phyloP scores from a whole-genome alignment of 2,113 vertebrate species.

The Bucco capensis region DNA sequence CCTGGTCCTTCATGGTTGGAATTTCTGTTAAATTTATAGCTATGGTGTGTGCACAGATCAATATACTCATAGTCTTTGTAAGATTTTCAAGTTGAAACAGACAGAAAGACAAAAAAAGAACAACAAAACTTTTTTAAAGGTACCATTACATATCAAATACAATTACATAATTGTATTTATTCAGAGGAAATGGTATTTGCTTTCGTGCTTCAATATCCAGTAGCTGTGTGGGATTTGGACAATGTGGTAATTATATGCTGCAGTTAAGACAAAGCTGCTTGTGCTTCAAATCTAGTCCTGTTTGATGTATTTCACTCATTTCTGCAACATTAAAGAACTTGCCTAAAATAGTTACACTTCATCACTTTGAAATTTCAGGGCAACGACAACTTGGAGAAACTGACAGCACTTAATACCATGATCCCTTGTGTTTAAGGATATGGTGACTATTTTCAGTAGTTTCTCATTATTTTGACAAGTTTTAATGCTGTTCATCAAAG shows the following conservation, averaged over 20 bases:
- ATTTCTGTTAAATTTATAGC: background rate
- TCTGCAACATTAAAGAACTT: conserved; percentile 30
- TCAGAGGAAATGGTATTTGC: conserved; percentile 33
- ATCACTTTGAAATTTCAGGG: conserved; percentile 23
- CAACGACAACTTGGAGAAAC: conserved; percentile 9
- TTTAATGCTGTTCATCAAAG: conserved; percentile 31
- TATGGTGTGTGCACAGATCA: background rate
- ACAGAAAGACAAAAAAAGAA: background rate
- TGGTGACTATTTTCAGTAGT: background rate
- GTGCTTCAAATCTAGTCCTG: conserved; percentile 31
- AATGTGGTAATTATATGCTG: conserved; percentile 56
- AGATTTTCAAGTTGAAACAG: background rate
- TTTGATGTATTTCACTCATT: conserved; percentile 48
- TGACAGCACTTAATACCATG: background rate
- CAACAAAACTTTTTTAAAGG: background rate
- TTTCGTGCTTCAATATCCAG: conserved; percentile 26
- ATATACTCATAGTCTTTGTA: background rate
- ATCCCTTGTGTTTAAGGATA: background rate
- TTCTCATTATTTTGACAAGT: conserved; percentile 43
- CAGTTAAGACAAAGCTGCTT: conserved; percentile 43
- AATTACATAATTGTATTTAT: conserved; percentile 61
- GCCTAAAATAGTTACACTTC: conserved; percentile 1
- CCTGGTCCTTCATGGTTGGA: background rate
- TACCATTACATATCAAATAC: background rate
- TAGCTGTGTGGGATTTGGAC: conserved; percentile 24